These are phyloP conservation scores for Philonicus albiceps DNA, from an alignment of 2,888 invertebrate species.

Conservation along the genomic window DNA sequence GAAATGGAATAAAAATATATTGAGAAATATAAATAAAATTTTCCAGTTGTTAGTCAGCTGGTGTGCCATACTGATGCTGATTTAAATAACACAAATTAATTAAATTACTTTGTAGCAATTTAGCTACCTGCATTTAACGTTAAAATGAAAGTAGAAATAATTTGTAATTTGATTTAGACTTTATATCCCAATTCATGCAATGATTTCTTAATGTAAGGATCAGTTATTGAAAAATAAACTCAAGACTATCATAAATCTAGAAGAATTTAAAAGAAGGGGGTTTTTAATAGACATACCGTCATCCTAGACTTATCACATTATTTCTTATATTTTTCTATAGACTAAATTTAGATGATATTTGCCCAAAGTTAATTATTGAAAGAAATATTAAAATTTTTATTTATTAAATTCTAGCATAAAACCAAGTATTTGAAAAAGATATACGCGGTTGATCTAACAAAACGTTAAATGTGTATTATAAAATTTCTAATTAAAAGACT, in stretches of 20 bases:
- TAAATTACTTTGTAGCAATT: neutral
- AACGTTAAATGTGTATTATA: too few relatives aligned
- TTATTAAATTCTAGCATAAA: too few relatives aligned
- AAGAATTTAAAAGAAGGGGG: neutral
- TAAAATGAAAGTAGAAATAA: neutral
- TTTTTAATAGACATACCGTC: neutral
- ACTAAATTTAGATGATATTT: too few relatives aligned
- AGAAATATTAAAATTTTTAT: too few relatives aligned
- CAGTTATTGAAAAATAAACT: neutral
- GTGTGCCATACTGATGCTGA: conserved; percentile 49
- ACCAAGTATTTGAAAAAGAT: too few relatives aligned
- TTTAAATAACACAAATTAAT: conserved; percentile 35
- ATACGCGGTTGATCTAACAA: too few relatives aligned
- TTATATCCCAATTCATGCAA: conserved; percentile 13
- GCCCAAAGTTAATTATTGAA: too few relatives aligned
- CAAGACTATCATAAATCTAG: neutral
- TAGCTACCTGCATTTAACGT: neutral
- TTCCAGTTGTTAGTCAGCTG: conserved; percentile 41
- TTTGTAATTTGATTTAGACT: conserved; percentile 2
- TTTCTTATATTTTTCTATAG: neutral
- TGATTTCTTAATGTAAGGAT: neutral
- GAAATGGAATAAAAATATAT: neutral
- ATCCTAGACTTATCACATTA: neutral
- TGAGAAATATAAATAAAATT: neutral
- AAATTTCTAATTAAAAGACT: neutral